These are phyloP conservation scores for Archocentrus centrarchus DNA, from an alignment of 2,113 vertebrate species.

Conservation along the genomic window DNA sequence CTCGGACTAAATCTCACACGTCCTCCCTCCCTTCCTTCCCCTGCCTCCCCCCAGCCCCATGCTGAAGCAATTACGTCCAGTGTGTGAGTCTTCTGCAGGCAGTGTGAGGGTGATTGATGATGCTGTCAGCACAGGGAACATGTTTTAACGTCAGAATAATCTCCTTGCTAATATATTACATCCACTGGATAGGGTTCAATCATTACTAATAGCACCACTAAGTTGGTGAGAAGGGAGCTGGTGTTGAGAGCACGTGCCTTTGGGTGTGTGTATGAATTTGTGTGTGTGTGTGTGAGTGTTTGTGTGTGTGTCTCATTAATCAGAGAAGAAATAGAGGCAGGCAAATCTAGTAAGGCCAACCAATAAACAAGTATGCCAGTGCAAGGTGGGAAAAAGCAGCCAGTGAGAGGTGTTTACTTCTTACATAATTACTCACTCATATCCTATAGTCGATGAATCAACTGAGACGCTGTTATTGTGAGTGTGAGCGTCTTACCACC, in stretches of 20 bases:
- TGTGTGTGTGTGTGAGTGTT: constrained; percentile 31
- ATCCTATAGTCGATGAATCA: constrained; percentile 59
- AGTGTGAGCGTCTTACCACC: constrained; percentile 65
- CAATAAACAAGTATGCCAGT: constrained; percentile 58
- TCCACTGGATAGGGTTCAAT: constrained; percentile 83
- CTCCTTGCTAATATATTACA: constrained; percentile 84
- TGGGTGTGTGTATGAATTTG: constrained; percentile 24
- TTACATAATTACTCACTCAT: constrained; percentile 72
- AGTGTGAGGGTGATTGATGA: constrained; percentile 84
- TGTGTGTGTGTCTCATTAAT: constrained; percentile 68
- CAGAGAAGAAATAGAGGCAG: constrained; percentile 63
- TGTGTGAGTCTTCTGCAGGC: constrained; percentile 75
- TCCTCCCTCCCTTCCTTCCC: neutral
- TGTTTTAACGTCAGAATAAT: constrained; percentile 84
- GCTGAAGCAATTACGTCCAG: constrained; percentile 77
- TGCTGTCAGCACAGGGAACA: constrained; percentile 80
- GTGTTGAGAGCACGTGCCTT: constrained; percentile 66
- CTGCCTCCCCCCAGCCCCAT: constrained; percentile 39
- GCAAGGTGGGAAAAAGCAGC: constrained; percentile 60
- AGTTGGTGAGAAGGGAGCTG: constrained; percentile 75
- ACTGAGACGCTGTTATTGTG: constrained; percentile 64
- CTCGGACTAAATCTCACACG: constrained; percentile 46
- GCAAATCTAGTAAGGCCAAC: constrained; percentile 65
- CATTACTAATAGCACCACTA: constrained; percentile 80
- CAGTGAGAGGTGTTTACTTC: constrained; percentile 68